Evolutionary conservation across 2,888 invertebrate species (phyloP).

Genomic region (Cryptus armator): DNA sequence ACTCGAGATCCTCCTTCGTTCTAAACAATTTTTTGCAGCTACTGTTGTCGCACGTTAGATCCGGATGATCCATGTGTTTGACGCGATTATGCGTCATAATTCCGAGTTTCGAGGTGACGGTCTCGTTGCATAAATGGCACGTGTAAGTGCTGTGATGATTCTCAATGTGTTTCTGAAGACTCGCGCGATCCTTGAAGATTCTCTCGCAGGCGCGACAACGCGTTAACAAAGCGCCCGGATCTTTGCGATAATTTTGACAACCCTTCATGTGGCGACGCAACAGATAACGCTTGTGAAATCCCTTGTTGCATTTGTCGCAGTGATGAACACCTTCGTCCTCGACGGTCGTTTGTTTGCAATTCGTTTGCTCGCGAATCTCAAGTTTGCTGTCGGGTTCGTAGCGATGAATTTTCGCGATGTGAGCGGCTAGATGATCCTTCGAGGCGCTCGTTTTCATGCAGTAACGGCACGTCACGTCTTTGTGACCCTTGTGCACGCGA

Average conservation of each 20-base stretch:
- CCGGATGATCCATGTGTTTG: conserved; percentile 86
- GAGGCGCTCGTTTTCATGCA: conserved; percentile 88
- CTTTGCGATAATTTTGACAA: conserved; percentile 86
- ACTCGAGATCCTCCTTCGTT: conserved; percentile 85
- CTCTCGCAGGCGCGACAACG: conserved; percentile 87
- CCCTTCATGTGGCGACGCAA: conserved; percentile 88
- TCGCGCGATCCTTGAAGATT: conserved; percentile 87
- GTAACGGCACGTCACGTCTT: conserved; percentile 87
- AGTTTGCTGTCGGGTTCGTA: conserved; percentile 81
- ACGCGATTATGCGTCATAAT: conserved; percentile 87
- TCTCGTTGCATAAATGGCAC: conserved; percentile 86
- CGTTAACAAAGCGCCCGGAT: conserved; percentile 85
- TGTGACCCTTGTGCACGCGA: conserved; percentile 87
- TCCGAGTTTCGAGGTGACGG: conserved; percentile 87
- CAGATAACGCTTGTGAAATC: conserved; percentile 87
- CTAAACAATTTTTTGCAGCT: conserved; percentile 86
- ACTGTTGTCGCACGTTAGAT: conserved; percentile 85
- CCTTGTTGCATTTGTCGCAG: conserved; percentile 87
- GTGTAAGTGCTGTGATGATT: conserved; percentile 87
- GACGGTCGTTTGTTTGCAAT: conserved; percentile 82
- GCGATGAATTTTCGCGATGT: conserved; percentile 86
- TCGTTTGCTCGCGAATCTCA: conserved; percentile 79
- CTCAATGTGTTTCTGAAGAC: conserved; percentile 86
- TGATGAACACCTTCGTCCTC: conserved; percentile 86
- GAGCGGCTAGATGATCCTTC: conserved; percentile 87